Conservation (phyloP, 2,113 vertebrate species). For the Columbina picui region DNA sequence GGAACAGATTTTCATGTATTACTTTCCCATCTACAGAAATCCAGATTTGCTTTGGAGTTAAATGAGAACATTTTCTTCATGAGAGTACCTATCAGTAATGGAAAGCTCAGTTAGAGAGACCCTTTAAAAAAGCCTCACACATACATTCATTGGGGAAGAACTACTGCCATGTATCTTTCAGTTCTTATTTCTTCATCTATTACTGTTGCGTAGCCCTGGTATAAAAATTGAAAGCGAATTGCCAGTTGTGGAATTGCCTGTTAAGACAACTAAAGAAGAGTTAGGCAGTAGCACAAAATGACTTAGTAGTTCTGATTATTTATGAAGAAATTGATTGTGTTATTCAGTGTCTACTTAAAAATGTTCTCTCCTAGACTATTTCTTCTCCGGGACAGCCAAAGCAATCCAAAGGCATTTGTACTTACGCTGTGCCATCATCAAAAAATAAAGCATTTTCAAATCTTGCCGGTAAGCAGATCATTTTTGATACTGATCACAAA, state of each 20-base stretch:
- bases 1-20: background rate
- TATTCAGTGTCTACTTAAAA: slow-evolving; percentile 24
- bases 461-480: slow-evolving; percentile 88
- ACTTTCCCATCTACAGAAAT: background rate
- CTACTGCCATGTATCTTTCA: background rate
- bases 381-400: slow-evolving; percentile 96
- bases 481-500: background rate
- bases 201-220: background rate
- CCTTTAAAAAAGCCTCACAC: background rate
- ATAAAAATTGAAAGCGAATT: background rate
- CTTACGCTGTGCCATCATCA: slow-evolving; percentile 98
- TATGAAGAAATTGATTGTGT: background rate
- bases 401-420: slow-evolving; percentile 98
- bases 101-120: background rate
- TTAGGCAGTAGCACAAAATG: background rate
- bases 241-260: background rate
- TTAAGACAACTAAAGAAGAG: background rate
- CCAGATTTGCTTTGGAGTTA: background rate
- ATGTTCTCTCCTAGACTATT: slow-evolving; percentile 84
- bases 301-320: background rate
- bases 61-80: background rate
- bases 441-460: slow-evolving; percentile 99
- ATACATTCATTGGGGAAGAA: background rate
- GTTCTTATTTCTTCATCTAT: background rate
- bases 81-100: background rate